Evolutionary conservation across 2,888 invertebrate species (phyloP).

Genomic region (Chalcosyrphus nemorum): DNA sequence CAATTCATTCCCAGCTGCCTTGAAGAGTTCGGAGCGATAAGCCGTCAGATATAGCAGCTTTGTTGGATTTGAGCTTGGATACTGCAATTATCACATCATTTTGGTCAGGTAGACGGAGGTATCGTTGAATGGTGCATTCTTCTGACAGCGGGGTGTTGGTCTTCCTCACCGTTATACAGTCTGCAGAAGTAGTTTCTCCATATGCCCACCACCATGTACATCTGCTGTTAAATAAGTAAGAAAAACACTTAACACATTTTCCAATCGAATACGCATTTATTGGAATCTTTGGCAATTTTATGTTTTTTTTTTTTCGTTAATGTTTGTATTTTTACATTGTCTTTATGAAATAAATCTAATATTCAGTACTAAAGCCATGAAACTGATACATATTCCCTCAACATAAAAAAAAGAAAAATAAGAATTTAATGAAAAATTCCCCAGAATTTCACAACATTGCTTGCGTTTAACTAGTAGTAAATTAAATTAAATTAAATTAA

Average conservation of each 20-base stretch:
- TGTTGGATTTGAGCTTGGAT: no score
- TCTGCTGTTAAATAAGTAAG: no score
- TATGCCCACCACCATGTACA: no score
- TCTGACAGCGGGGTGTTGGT: no score
- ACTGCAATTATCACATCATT: no score
- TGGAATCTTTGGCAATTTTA: slow-evolving; percentile 65
- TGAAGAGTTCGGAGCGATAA: no score
- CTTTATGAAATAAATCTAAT: slow-evolving; percentile 7
- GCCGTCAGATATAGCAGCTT: no score
- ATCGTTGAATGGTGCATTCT: no score
- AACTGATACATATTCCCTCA: slow-evolving; percentile 9
- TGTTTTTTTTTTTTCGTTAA: slow-evolving; percentile 3
- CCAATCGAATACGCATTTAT: slow-evolving; percentile 21
- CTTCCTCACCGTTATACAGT: no score
- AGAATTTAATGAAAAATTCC: slow-evolving; percentile 8
- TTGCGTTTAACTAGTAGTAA: slow-evolving; percentile 14
- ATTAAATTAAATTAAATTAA: background rate
- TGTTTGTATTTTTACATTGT: background rate
- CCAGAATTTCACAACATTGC: slow-evolving; percentile 5
- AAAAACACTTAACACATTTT: background rate
- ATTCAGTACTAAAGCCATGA: slow-evolving; percentile 17
- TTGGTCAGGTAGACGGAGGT: no score
- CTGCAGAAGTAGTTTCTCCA: no score
- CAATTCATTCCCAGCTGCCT: no score
- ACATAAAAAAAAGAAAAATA: background rate